These are phyloP conservation scores for Sebastes matsubarae DNA, from an alignment of 2,797 vertebrate species.

Conservation along the genomic window DNA sequence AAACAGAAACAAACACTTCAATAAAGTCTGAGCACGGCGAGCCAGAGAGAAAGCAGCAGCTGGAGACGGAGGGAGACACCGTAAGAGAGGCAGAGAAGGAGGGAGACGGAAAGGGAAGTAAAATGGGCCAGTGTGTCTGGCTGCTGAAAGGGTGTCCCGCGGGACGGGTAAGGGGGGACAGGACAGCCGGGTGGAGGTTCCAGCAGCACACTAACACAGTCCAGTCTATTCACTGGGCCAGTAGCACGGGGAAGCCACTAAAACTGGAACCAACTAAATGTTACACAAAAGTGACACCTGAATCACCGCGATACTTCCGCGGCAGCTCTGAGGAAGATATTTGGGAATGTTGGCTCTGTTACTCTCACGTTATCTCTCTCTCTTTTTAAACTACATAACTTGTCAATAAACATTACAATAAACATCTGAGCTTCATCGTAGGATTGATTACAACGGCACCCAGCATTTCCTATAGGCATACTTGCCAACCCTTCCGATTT, in stretches of 20 bases:
- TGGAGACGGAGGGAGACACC: conserved; percentile 40
- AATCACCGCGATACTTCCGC: not conserved
- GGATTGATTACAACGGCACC: not conserved
- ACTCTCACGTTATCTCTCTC: not conserved
- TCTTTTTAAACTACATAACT: not conserved
- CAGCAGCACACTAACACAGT: conserved; percentile 65
- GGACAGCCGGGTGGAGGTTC: conserved; percentile 57
- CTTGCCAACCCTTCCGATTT: no score
- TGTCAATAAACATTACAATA: not conserved
- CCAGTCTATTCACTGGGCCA: conserved; percentile 63
- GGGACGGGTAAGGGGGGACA: conserved; percentile 60
- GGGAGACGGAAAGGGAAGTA: conserved; percentile 32
- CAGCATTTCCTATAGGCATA: no score
- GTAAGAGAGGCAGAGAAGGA: conserved; percentile 32
- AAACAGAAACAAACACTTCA: conserved; percentile 37
- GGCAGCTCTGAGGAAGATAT: not conserved
- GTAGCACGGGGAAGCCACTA: conserved; percentile 42
- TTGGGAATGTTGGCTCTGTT: not conserved
- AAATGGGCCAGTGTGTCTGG: conserved; percentile 81
- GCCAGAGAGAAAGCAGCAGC: conserved; percentile 56
- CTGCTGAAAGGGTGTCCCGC: conserved; percentile 65
- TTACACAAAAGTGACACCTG: not conserved
- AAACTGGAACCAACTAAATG: not conserved
- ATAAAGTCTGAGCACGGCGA: conserved; percentile 5
- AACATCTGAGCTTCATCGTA: not conserved